Evolutionary conservation across 53 echinoderm and acorn worm species (phyloP).

Genomic region (Astropecten irregularis): DNA sequence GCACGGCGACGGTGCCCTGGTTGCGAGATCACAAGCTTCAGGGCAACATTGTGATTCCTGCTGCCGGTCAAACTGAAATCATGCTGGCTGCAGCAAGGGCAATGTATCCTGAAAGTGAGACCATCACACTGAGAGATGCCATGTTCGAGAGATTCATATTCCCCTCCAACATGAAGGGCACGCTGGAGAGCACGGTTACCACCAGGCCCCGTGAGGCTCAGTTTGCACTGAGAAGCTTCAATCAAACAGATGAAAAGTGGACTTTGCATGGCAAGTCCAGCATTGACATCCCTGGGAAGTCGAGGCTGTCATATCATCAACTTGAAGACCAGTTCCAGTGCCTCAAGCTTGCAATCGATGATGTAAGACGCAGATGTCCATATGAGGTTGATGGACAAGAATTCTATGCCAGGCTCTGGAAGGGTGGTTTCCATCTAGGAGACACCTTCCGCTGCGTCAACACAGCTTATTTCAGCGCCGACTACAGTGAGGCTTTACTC

Average conservation of each 20-base stretch:
- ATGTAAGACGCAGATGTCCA: constrained; percentile 87
- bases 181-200: constrained; percentile 80
- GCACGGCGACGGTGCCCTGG: constrained; percentile 83
- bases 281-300: constrained; percentile 73
- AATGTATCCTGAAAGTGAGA: constrained; percentile 57
- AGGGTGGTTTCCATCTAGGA: constrained; percentile 93
- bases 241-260: constrained; percentile 79
- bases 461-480: constrained; percentile 92
- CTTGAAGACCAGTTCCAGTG: constrained; percentile 77
- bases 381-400: constrained; percentile 86
- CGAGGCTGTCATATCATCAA: constrained; percentile 70
- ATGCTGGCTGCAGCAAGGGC: constrained; percentile 78
- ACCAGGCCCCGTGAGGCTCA: constrained; percentile 77
- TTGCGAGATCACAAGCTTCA: constrained; percentile 90
- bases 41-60: constrained; percentile 88
- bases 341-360: constrained; percentile 81
- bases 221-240: constrained; percentile 82
- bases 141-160: constrained; percentile 95
- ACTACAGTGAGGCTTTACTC: constrained; percentile 84
- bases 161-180: constrained; percentile 70
- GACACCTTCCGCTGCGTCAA: constrained; percentile 84
- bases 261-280: constrained; percentile 77
- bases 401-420: constrained; percentile 83
- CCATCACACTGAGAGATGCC: constrained; percentile 74
- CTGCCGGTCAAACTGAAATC: constrained; percentile 88